Base-by-base conservation (phyloP, 1,140 invertebrate species). In the Ganaspis sp. region DNA sequence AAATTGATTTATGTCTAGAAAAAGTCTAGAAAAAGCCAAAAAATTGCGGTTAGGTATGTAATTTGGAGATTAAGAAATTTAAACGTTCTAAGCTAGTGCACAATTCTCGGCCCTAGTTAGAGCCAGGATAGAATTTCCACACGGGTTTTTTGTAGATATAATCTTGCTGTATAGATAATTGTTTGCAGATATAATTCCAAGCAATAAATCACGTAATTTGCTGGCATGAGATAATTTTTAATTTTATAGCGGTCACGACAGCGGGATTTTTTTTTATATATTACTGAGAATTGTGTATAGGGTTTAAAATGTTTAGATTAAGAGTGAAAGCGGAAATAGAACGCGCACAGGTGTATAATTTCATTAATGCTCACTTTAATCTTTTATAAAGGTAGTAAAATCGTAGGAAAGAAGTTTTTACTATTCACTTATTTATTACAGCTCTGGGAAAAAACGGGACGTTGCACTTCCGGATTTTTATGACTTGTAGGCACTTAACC, bases 401-500 rank as follows among this genome's bases (percentile, higher is more conserved):
- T 64, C 58, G 58, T 64, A 64, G 29, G 9, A 12, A 64, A 64
- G 23, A 64, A 64, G 4, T 64, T 34, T 29, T 64, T 64, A n/a
- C 11, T n/a, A 64, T 64, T 64, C 15, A 64, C 23, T 64, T 64
- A 34, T 64, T 64, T 64, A 64, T 64, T 64, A 64, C 54, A 26
- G n/a, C 23, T 64, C 26, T 26, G 54, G n/a, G 64, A 71, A 17
- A 26, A 69, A 70, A 58, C 45, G 45, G 72, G 76, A 86, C 81
- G 37, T 76, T 83, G 71, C 70, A 84, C 78, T 87, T 87, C 83
- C 84, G 81, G 83, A 71, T 74, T 17, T 74, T 74, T 19, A 76
- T 80, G 84, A 86, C 86, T 85, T 77, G 72, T 53, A 54, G 29
- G 72, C 79, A 84, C 70, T 89, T 87, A 84, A 89, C 85, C 83